phyloP scores from a whole-genome alignment of 1,140 invertebrate species.

The Trachymyrmex septentrionalis region DNA sequence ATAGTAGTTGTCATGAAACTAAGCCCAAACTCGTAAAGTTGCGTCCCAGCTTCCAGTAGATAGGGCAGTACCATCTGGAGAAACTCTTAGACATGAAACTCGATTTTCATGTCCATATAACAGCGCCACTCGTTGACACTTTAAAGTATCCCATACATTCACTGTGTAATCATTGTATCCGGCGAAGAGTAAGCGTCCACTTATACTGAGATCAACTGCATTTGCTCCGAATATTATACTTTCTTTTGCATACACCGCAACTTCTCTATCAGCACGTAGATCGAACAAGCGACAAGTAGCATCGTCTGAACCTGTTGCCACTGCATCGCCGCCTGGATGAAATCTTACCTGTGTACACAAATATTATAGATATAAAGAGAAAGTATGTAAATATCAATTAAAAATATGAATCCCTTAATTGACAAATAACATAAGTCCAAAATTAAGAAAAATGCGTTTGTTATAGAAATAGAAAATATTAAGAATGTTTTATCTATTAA shows the following conservation, averaged over 20 bases:
- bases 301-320: slow-evolving; percentile 99
- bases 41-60: slow-evolving; percentile 99
- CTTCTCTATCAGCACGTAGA: slow-evolving; percentile 98
- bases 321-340: slow-evolving; percentile 99
- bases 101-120: slow-evolving; percentile 99
- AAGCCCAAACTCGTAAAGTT: slow-evolving; percentile 93
- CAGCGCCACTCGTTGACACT: slow-evolving; percentile 95
- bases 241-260: slow-evolving; percentile 98
- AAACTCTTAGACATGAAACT: slow-evolving; percentile 97
- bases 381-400: neutral
- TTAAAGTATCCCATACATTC: slow-evolving; percentile 99
- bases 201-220: slow-evolving; percentile 98
- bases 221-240: slow-evolving; percentile 99
- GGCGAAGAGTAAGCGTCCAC: slow-evolving; percentile 97
- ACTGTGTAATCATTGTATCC: slow-evolving; percentile 99
- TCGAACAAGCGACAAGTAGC: slow-evolving; percentile 99
- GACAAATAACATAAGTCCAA: too few species aligned
- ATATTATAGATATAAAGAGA: neutral
- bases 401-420: neutral
- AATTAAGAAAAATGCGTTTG: too few species aligned
- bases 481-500: too few species aligned
- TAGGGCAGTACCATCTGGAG: slow-evolving; percentile 98
- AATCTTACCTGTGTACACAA: slow-evolving; percentile 89
- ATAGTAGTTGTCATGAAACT: slow-evolving; percentile 44
- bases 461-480: too few species aligned